phyloP scores from a whole-genome alignment of 1,140 invertebrate genomes.

The Cepaea nemoralis region DNA sequence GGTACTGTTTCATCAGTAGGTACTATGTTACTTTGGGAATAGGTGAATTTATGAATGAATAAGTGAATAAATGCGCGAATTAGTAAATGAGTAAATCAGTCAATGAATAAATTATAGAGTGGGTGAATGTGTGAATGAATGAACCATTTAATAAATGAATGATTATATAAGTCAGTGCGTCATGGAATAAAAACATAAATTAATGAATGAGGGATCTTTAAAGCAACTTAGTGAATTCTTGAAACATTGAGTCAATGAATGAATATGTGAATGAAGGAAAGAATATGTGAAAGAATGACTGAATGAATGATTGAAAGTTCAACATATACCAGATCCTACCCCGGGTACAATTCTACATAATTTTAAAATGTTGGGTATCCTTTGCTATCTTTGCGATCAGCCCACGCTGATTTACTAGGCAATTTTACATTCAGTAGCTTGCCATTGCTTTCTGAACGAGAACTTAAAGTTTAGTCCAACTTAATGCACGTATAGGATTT shows the following conservation, averaged over 20 bases:
- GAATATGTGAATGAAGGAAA: conserved; percentile 19
- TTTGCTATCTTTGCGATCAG: no score
- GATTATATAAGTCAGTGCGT: neutral
- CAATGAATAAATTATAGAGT: neutral
- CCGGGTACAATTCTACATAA: no score
- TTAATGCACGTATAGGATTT: no score
- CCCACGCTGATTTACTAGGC: no score
- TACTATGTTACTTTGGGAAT: no score
- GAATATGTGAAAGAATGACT: conserved; percentile 8
- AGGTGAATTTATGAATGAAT: conserved; percentile 1
- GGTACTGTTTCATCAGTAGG: no score
- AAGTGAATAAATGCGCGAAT: conserved; percentile 5
- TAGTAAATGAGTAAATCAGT: conserved; percentile 1
- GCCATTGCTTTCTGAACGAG: no score
- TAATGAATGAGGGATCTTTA: neutral
- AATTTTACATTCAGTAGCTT: no score
- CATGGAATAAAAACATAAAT: neutral
- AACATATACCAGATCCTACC: no score
- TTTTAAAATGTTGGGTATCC: no score
- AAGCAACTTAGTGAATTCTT: neutral
- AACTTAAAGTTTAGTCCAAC: no score
- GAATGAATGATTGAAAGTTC: conserved; percentile 16
- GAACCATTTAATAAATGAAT: conserved; percentile 7
- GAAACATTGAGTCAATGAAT: conserved; percentile 10
- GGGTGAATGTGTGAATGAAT: conserved; percentile 8